Evolutionary conservation across 1,140 invertebrate species (phyloP).

Genomic region (Aphelenchoides besseyi): DNA sequence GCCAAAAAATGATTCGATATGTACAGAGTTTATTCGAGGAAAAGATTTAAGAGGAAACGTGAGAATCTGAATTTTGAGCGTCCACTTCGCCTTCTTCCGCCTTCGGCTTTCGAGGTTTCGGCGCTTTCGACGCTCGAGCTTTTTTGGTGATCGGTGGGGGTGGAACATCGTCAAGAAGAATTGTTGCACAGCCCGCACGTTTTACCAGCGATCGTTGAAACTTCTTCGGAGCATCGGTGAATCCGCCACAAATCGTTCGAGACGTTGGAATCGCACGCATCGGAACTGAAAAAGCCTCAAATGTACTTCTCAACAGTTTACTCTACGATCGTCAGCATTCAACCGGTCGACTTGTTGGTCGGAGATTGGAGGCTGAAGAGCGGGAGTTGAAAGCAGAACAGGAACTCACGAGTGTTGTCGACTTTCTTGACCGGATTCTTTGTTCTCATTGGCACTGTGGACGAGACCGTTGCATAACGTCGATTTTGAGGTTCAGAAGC

Average conservation of each 20-base stretch:
- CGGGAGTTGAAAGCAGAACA: slow-evolving; percentile 20
- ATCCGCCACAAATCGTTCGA: slow-evolving; percentile 46
- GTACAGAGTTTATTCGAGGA: not conserved
- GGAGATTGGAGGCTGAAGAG: not conserved
- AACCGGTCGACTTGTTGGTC: no score
- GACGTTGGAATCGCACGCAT: slow-evolving; percentile 29
- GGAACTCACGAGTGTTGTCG: slow-evolving; percentile 42
- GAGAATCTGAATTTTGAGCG: not conserved
- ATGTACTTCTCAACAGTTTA: no score
- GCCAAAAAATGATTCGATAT: no score
- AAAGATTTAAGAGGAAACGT: not conserved
- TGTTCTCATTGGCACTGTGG: slow-evolving; percentile 39
- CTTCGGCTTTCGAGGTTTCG: slow-evolving; percentile 27
- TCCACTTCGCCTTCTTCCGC: not conserved
- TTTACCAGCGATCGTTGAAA: slow-evolving; percentile 45
- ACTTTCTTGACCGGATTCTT: slow-evolving; percentile 37
- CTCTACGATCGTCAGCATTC: no score
- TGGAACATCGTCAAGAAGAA: slow-evolving; percentile 46
- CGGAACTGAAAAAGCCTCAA: slow-evolving; percentile 21
- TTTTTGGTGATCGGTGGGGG: slow-evolving; percentile 33
- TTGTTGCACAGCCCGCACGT: slow-evolving; percentile 42
- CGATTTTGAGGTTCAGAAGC: slow-evolving; percentile 31
- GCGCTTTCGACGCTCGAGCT: slow-evolving; percentile 9
- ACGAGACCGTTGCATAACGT: slow-evolving; percentile 24
- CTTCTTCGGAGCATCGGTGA: slow-evolving; percentile 51